Percentiles rank a stretch among this genome's conserved stretches.
Evolutionary conservation across 2,113 vertebrate species (phyloP).

Genomic region (Hydrolagus affinis): DNA sequence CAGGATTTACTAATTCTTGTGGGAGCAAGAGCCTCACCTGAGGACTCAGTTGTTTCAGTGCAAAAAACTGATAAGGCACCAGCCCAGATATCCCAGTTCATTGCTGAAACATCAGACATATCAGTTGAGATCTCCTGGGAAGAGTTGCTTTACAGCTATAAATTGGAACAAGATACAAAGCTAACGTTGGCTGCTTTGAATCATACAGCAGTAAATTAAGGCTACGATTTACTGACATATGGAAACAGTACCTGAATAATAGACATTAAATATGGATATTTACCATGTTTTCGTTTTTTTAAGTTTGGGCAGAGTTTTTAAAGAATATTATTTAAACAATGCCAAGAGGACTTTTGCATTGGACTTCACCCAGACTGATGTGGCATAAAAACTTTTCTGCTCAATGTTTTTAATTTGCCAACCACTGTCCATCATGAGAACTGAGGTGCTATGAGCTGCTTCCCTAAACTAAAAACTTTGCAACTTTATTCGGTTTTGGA

Average conservation of each 20-base stretch:
- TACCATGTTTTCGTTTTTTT: background rate
- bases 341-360: too few species aligned
- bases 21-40: background rate
- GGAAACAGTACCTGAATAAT: background rate
- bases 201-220: background rate
- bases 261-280: background rate
- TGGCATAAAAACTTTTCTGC: too few species aligned
- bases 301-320: too few species aligned
- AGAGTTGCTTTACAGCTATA: background rate
- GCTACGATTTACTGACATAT: background rate
- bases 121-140: background rate
- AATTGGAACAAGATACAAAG: background rate
- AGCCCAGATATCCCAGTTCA: background rate
- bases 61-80: background rate
- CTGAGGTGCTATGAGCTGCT: too few species aligned
- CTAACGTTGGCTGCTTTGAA: background rate
- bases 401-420: too few species aligned
- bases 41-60: background rate
- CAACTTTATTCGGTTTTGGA: too few species aligned
- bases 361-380: too few species aligned
- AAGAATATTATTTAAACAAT: too few species aligned
- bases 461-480: too few species aligned
- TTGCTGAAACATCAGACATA: background rate
- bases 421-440: too few species aligned
- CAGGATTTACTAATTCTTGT: background rate